Base-by-base conservation (phyloP, 2,113 vertebrate genomes). In the Xiphias gladius region DNA sequence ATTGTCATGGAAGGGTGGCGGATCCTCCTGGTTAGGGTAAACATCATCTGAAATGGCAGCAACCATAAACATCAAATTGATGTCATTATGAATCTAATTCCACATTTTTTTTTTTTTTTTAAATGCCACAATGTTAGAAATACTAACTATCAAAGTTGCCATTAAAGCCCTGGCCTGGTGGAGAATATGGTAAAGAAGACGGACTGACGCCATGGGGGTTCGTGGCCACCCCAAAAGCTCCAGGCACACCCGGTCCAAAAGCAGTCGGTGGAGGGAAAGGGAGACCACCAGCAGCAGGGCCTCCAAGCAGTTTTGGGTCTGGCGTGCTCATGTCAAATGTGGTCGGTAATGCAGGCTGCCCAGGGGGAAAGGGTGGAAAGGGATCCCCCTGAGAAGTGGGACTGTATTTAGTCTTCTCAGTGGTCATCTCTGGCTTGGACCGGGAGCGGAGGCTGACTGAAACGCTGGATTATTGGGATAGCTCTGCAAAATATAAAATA, bases 1-100 rank as follows among this genome's bases (percentile, higher is more conserved):
- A 50, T 91, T 93, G 24, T 91, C 91, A 7, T 87, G 19, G 62
- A 93, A 93, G 11, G 87, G 26, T 13, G 92, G 92, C 1, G 90
- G 91, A 13, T 88, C 80, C 1, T 93, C 92, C 57, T 82, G 79
- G 5, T 32, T 77, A 9, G 26, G 66, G 73, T 77, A 91, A 50
- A 43, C 63, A 16, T 79, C 63, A 83, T 72, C 90, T 89, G 72
- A 22, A 77, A 46, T 28, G 16, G 13, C 28, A 76, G 19, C 7
- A 71, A 66, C 16, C 59, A 82, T 5, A 69, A 48, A 72, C 6
- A 85, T 28, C 2, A 77, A n/a, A 46, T 13, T 9, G 1, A 58
- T 58, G 35, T 4, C 20, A 26, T 71, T 2, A 50, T n/a, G n/a
- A 67, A 39, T 39, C 10, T 6, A 11, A 62, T 39, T 37, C 19